Evolutionary conservation across 2,888 invertebrate genomes (phyloP), one percentile per base, ranked within the genome.

Genomic region (Fragum sueziense): DNA sequence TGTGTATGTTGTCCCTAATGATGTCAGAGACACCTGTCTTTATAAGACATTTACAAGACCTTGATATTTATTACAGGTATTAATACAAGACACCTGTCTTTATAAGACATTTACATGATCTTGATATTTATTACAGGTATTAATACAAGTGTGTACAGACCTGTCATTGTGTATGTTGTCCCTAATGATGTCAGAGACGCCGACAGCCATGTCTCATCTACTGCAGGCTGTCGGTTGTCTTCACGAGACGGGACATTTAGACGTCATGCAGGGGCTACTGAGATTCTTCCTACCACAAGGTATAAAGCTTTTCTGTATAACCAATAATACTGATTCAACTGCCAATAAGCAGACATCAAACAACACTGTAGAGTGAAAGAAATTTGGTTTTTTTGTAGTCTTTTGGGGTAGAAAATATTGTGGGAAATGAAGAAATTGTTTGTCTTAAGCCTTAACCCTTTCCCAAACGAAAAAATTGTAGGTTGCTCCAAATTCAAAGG

Each of bases 261-360:
- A 82, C 14, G 77, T 91, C 54, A 85, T 90, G 83, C 88, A 89
- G 71, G 89, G 88, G 2, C 68, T 91, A 17, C 89, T 91, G 54
- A 85, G 88, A 54, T 79, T 91, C 25, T 88, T 91, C 59, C 85
- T 92, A 20, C 91, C 92, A 14, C 88, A 87, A 74, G 91, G 92
- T 91, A 75, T 41, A 22, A 51, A 9, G 9, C 14, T n/a, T 14
- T 22, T 22, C 29, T 57, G 47, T n/a, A 20, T 11, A 11, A 17
- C 17, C 17, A 41, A 41, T 11, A 41, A 41, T 41, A 22, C 20
- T n/a, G 20, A 25, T 9, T 25, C 20, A 57, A 2, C 1, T 57
- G 25, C 25, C 25, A 2, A 22, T 57, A 4, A 2, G 22, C 20
- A n/a, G 14, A 22, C 6, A 9, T 11, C 57, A 4, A 57, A 57